phyloP scores from a whole-genome alignment of 2,888 invertebrate species.

The Phyto melanocephala region DNA sequence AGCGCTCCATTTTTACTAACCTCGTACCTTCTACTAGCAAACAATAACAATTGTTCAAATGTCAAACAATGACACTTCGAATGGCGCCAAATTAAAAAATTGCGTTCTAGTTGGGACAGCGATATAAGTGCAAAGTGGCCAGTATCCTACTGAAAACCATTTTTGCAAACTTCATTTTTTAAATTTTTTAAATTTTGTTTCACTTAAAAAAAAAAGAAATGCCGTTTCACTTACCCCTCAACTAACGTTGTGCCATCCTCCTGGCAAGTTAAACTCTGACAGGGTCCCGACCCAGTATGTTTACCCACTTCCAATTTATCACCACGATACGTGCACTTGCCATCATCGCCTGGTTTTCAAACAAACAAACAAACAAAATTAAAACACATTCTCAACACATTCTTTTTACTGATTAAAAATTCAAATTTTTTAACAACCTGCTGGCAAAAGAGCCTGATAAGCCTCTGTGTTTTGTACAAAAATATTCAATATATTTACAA shows the following conservation, averaged over 20 bases:
- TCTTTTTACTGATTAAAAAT: neutral
- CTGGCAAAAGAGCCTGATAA: conserved; percentile 53
- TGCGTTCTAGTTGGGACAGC: too few relatives aligned
- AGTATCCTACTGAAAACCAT: too few relatives aligned
- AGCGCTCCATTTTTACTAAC: too few relatives aligned
- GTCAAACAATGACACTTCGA: too few relatives aligned
- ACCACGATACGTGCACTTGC: conserved; percentile 75
- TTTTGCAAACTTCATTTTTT: too few relatives aligned
- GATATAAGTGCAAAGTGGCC: too few relatives aligned
- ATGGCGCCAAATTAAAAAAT: too few relatives aligned
- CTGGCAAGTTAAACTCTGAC: conserved; percentile 74
- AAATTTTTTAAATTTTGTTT: too few relatives aligned
- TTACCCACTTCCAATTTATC: conserved; percentile 71
- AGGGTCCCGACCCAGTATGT: conserved; percentile 73
- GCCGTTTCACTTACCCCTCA: conserved; percentile 73
- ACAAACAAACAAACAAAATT: neutral
- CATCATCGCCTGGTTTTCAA: conserved; percentile 60
- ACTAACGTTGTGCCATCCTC: conserved; percentile 74
- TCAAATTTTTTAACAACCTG: conserved; percentile 37
- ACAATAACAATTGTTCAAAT: too few relatives aligned
- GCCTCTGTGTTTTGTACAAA: conserved; percentile 43
- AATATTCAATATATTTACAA: conserved; percentile 26
- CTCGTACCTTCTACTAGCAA: too few relatives aligned
- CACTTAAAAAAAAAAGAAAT: too few relatives aligned
- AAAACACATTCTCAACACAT: conserved; percentile 68